These are phyloP conservation scores for Oxygymnocypris stewartii DNA, from an alignment of 2,113 vertebrate species.

Conservation along the genomic window DNA sequence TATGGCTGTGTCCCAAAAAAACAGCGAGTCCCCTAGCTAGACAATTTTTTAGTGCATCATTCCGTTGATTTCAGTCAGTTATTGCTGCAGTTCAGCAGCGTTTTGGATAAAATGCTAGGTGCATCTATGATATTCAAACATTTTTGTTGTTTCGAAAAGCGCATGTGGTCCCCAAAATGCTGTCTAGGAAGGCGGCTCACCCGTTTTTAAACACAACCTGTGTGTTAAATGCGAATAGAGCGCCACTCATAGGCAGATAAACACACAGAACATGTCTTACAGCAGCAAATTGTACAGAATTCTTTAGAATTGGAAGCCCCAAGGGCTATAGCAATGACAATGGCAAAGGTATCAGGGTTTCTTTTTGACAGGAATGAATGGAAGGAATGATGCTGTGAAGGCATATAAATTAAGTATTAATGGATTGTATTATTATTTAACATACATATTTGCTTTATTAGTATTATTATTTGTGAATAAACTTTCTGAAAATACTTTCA, in stretches of 20 bases:
- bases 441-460: no score
- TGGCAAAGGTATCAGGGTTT: not conserved
- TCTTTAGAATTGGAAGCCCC: no score
- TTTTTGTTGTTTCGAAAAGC: not conserved
- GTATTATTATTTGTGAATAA: not conserved
- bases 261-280: not conserved
- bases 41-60: not conserved
- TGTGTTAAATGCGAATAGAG: not conserved
- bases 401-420: no score
- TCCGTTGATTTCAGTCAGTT: not conserved
- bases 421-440: not conserved
- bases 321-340: no score
- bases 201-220: not conserved
- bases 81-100: not conserved
- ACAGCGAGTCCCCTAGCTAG: not conserved
- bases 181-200: not conserved
- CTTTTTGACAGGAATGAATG: no score
- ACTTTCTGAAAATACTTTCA: not conserved
- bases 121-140: not conserved
- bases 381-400: not conserved
- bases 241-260: slow-evolving; percentile 1
- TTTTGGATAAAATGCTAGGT: not conserved
- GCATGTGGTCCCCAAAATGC: not conserved
- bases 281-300: not conserved
- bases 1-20: not conserved